A percentile compares a stretch with the other conserved stretches of the same genome.
Evolutionary conservation across 35 echinoderm and acorn worm genomes (phyloP).

Genomic region (Ophioderma brevispina): DNA sequence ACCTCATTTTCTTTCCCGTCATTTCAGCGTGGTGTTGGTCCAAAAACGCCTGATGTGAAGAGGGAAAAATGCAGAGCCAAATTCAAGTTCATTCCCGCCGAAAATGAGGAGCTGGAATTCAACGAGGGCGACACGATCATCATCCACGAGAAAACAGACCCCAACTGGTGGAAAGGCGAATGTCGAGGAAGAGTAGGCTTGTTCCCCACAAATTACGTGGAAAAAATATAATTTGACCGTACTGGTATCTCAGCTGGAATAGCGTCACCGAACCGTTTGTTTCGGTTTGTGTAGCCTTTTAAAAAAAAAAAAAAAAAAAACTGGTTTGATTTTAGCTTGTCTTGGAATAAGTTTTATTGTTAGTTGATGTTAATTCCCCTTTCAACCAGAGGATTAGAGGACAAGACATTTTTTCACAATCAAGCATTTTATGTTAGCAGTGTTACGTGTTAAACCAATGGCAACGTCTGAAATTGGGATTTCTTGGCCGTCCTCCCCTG

Average conservation of each 20-base stretch:
- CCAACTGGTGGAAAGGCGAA: slow-evolving; percentile 81
- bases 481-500: no score
- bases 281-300: no score
- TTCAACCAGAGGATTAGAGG: no score
- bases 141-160: slow-evolving; percentile 60
- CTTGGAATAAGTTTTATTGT: no score
- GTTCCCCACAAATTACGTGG: slow-evolving; percentile 73
- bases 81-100: slow-evolving; percentile 68
- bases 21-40: background rate
- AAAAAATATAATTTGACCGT: background rate
- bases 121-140: slow-evolving; percentile 51
- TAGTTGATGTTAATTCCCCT: no score
- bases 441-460: no score
- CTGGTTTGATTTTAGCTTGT: no score
- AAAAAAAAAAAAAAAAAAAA: no score
- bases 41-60: background rate
- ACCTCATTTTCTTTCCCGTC: background rate
- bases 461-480: no score
- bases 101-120: slow-evolving; percentile 66
- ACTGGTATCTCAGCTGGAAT: background rate
- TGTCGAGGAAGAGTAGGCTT: slow-evolving; percentile 52
- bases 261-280: background rate
- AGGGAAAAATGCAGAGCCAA: slow-evolving; percentile 28
- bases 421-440: no score
- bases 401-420: no score